Conservation (phyloP, 35 echinoderm and acorn worm genomes). For the Chiridota heheva region DNA sequence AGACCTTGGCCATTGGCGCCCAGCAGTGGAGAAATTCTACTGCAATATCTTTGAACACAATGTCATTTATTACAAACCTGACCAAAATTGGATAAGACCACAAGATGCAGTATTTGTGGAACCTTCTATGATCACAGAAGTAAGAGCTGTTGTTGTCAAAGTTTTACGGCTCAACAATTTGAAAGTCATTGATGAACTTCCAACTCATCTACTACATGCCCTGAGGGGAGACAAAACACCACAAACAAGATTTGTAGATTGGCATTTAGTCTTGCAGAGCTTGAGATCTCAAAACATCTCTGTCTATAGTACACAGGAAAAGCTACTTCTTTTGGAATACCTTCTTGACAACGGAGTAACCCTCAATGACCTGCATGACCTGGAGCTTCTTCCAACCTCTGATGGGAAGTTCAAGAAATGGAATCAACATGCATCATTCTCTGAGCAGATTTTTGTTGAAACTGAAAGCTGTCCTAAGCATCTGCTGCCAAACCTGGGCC, state of each 20-base stretch:
- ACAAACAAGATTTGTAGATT: constrained; percentile 2
- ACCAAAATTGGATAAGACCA: constrained; percentile 40
- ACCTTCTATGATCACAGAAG: background rate
- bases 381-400: background rate
- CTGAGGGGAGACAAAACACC: background rate
- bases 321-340: background rate
- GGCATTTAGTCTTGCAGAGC: no score
- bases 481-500: constrained; percentile 15
- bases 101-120: constrained; percentile 43
- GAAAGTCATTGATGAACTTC: background rate
- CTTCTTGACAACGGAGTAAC: background rate
- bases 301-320: background rate
- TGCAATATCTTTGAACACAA: constrained; percentile 27
- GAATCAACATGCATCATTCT: background rate
- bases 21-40: constrained; percentile 44
- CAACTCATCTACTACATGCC: constrained; percentile 3
- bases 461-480: background rate
- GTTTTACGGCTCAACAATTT: background rate
- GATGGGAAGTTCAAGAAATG: constrained; percentile 8
- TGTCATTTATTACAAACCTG: constrained; percentile 51
- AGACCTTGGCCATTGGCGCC: constrained; percentile 48
- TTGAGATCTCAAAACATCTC: no score
- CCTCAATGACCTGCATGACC: background rate
- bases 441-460: background rate
- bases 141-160: background rate